phyloP scores from a whole-genome alignment of 2,113 vertebrate species.

The Dascyllus trimaculatus region DNA sequence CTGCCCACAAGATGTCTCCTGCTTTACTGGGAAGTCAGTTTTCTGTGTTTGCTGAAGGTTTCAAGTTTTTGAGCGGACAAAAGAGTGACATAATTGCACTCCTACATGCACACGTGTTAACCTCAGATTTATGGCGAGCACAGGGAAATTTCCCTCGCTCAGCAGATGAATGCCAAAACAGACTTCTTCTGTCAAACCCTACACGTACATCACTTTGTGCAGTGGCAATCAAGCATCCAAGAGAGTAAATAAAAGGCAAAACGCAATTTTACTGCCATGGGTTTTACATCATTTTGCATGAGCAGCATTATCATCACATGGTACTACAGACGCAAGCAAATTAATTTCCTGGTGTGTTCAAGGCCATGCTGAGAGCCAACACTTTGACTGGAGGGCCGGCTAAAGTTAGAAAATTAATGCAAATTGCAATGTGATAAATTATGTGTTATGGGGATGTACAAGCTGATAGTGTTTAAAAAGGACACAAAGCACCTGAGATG shows the following conservation, averaged over 20 bases:
- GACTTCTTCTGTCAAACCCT: too few relatives aligned
- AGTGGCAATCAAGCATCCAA: too few relatives aligned
- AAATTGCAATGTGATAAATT: conserved; percentile 11
- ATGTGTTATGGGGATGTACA: not conserved
- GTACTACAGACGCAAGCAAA: not conserved
- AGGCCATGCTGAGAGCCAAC: not conserved
- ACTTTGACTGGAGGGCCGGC: not conserved
- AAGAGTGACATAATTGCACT: too few relatives aligned
- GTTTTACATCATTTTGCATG: not conserved
- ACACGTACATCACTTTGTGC: not conserved
- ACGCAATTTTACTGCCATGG: not conserved
- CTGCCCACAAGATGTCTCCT: not conserved
- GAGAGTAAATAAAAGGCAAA: not conserved
- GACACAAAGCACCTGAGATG: conserved; percentile 14
- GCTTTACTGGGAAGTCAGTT: not conserved
- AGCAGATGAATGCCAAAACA: too few relatives aligned
- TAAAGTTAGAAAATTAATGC: conserved; percentile 3
- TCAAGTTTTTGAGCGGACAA: not conserved
- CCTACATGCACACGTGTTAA: too few relatives aligned
- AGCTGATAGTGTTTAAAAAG: conserved; percentile 8
- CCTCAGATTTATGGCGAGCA: not conserved
- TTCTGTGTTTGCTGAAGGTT: not conserved
- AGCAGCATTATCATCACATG: not conserved
- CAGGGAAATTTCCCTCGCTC: not conserved
- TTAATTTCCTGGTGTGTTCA: conserved; percentile 11